phyloP scores from a whole-genome alignment of 2,888 invertebrate genomes.

The Pachymerium ferrugineum region DNA sequence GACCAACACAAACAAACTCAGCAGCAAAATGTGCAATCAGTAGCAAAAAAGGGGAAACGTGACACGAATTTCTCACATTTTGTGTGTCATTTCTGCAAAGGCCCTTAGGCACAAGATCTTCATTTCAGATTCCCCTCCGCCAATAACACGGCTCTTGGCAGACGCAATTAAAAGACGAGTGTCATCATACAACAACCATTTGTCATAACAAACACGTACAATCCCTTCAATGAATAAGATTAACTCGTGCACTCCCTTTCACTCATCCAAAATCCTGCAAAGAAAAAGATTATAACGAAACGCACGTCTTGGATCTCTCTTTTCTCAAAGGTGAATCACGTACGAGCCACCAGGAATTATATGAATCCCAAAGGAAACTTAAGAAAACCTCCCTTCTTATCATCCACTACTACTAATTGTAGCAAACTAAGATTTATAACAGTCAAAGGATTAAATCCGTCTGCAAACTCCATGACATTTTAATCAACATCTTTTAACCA shows the following conservation, averaged over 20 bases:
- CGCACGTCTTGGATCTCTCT: background rate
- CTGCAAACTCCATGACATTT: background rate
- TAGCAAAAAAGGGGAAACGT: background rate
- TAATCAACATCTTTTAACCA: background rate
- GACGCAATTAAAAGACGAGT: constrained; percentile 1
- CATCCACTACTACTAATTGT: background rate
- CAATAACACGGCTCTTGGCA: background rate
- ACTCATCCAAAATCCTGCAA: no score
- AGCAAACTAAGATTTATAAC: background rate
- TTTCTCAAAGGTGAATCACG: background rate
- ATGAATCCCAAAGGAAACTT: background rate
- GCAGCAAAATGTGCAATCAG: constrained; percentile 3
- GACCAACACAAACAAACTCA: no score
- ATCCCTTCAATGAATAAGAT: no score
- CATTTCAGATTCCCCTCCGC: background rate
- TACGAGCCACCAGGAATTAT: background rate
- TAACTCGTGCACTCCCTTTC: no score
- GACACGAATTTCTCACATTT: background rate
- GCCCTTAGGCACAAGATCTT: background rate
- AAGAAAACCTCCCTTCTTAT: background rate
- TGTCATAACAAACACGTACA: no score
- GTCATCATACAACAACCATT: no score
- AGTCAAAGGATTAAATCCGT: no score
- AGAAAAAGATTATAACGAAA: constrained; percentile 1
- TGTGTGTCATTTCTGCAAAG: background rate